Conservation (phyloP, 2,888 invertebrate species). For the Epistrophe grossulariae region DNA sequence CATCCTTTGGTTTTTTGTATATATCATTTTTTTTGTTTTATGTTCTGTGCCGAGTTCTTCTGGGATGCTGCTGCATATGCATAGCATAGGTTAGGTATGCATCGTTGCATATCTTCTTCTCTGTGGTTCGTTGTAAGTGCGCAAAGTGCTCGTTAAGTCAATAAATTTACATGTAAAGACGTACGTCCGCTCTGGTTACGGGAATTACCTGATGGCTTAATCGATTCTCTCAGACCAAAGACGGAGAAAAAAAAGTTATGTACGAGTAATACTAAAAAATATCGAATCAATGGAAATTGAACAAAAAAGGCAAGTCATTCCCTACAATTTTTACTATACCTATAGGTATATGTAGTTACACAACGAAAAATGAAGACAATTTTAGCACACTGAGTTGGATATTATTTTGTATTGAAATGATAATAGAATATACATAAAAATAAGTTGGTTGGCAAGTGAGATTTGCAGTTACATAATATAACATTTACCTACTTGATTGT, state of each 20-base stretch:
- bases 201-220: slow-evolving; percentile 79
- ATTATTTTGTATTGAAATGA: slow-evolving; percentile 1
- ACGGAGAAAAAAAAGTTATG: slow-evolving; percentile 22
- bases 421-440: not conserved
- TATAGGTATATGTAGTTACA: not conserved
- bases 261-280: slow-evolving; percentile 32
- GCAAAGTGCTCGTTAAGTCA: slow-evolving; percentile 79
- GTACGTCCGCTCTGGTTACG: slow-evolving; percentile 78
- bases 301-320: slow-evolving; percentile 16
- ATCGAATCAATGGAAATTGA: slow-evolving; percentile 11
- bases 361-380: too few relatives aligned
- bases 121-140: slow-evolving; percentile 70
- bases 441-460: too few relatives aligned
- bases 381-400: not conserved
- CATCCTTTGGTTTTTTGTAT: slow-evolving; percentile 49
- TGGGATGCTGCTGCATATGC: slow-evolving; percentile 1
- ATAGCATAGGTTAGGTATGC: not conserved
- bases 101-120: slow-evolving; percentile 48
- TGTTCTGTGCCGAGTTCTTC: not conserved
- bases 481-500: too few relatives aligned
- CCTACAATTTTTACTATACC: not conserved
- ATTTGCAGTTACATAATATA: too few relatives aligned
- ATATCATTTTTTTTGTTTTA: not conserved
- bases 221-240: slow-evolving; percentile 76
- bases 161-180: slow-evolving; percentile 79